Base-by-base conservation (phyloP, 2,888 invertebrate genomes). In the Entomobrya multifasciata region DNA sequence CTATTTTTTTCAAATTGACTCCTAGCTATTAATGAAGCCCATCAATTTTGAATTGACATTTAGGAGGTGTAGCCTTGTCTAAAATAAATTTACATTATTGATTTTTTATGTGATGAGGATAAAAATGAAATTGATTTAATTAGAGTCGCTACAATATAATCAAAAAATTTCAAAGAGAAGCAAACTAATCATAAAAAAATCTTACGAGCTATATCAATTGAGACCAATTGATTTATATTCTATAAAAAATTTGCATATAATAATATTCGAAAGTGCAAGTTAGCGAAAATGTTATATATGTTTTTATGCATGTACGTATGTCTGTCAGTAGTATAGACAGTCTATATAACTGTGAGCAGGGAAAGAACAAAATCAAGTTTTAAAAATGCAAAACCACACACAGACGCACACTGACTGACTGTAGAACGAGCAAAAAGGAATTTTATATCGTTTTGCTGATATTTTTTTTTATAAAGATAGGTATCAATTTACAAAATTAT, bases 351-450 rank as follows among this genome's bases (percentile, higher is more conserved):
- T 27, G 55, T 27, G 36, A 30, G 36, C 36, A 8, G 8, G 36
- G 44, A 62, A 65, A 52, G 36, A 76, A 76, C 83, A 83, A 83
- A 83, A 83, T 82, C 82, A 74, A 82, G 82, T 82, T 82, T 82
- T 82, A 82, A 72, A 41, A 78, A 47, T 44, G 44, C 78, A 36
- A 76, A 55, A 76, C 36, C 76, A 41, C 72, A 55, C 57, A 57
- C 41, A 67, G 41, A 52, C 10, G 57, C 44, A 81, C 13, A 47
- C 81, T 60, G 25, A 22, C 65, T 22, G 65, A 25, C n/a, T 30
- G 79, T 22, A 70, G 30, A 49, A 20, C 41, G 55, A 1, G 20
- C 17, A 15, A 8, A 49, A 72, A 15, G 36, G 62, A 17, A 17
- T 62, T 41, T 57, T 76, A 76, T 22, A 70, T 70, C 20, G 8